Conservation (phyloP, 2,113 vertebrate species). For the Asarcornis scutulata region DNA sequence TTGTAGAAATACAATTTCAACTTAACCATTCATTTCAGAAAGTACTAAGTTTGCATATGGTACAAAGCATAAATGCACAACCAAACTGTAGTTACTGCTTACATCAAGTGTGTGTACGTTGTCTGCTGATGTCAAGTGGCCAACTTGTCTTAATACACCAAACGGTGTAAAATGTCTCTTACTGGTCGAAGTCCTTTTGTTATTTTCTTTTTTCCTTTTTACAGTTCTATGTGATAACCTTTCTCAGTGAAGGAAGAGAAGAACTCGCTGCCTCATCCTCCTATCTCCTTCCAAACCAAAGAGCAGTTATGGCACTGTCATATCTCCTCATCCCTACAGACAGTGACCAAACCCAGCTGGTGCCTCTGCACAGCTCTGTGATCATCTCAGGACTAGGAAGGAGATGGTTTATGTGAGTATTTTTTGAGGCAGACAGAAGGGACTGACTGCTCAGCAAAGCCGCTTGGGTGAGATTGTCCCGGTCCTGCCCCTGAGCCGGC, state of each 20-base stretch:
- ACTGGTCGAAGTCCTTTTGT: background rate
- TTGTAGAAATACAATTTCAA: conserved; percentile 57
- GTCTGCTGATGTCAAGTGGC: background rate
- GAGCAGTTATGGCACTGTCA: background rate
- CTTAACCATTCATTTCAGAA: conserved; percentile 52
- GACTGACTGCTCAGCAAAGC: background rate
- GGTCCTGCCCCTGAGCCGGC: rapidly evolving
- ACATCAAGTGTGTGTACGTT: background rate
- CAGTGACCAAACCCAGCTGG: background rate
- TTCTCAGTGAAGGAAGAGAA: background rate
- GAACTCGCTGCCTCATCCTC: background rate
- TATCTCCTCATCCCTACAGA: background rate
- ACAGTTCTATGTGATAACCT: background rate
- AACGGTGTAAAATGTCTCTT: background rate
- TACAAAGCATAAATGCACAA: background rate
- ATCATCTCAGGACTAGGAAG: rapidly evolving
- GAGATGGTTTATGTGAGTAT: background rate
- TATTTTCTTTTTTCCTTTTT: background rate
- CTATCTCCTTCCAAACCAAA: background rate
- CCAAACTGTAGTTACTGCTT: background rate
- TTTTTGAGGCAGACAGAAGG: background rate
- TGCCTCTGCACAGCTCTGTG: background rate
- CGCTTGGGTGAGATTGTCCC: rapidly evolving
- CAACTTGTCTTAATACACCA: background rate
- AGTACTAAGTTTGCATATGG: background rate